Evolutionary conservation across 2,113 vertebrate species (phyloP), one percentile per base, ranked within the genome.

Genomic region (Eubucco bourcierii): DNA sequence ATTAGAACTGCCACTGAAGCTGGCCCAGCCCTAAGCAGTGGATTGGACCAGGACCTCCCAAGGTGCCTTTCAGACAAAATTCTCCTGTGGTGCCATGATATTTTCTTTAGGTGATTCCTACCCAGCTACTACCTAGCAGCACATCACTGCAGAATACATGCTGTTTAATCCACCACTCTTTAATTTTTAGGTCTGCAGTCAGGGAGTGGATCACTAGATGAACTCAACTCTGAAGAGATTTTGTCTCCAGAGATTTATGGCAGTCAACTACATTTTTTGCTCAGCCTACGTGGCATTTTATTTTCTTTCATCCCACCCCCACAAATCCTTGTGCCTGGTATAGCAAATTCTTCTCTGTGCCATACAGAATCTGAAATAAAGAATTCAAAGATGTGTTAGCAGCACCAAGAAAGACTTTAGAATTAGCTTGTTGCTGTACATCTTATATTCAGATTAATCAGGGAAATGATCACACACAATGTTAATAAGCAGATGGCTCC

Each of bases 61-160:
- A 89, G 34, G 74, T 79, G 63, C 60, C 52, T 94, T 87, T 78
- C 74, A 88, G 61, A 44, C 84, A 71, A 79, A 94, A 68, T 23
- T 66, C 47, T 67, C 24, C 29, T 39, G 15, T 53, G 53, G 12
- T 58, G 52, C 82, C 85, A 33, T 93, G 80, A 90, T 88, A 81
- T 88, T 94, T 89, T 80, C 89, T 85, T 90, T 71, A 91, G 82
- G 56, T 74, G 72, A 91, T 88, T 93, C 86, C 90, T 72, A 65
- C 58, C 79, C 64, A 8, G 7, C 81, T 93, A 94, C 92, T 86
- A 78, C 84, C 92, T 91, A 87, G 81, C 63, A 79, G 82, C 84
- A 80, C 10, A 7, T 73, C 89, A 80, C 75, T 59, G 84, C 75
- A 68, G 53, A 91, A 70, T 52, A 80, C n/a, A 15, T 50, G 29